Evolutionary conservation across 2,797 vertebrate genomes (phyloP), one percentile per base, ranked within the genome.

Genomic region (Miichthys miiuy): DNA sequence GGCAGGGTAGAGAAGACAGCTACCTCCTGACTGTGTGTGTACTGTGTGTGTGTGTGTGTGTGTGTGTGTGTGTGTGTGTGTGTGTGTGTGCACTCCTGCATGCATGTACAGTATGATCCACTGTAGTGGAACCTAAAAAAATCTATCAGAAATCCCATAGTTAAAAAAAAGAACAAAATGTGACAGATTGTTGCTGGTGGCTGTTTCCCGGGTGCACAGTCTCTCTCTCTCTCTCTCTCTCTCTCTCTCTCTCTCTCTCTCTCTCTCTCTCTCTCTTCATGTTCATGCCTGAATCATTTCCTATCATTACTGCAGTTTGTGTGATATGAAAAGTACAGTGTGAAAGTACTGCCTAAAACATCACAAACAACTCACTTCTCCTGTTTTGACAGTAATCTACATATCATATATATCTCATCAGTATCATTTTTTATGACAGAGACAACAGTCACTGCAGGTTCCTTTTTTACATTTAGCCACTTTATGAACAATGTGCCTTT

Each of bases 161-260:
- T 90, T 89, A 83, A 90, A 94, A 86, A 86, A 89, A 88, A 80
- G 79, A 89, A 86, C 85, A 84, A 92, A 92, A 88, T 85, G 89
- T 90, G 90, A 88, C 86, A 91, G 85, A 81, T 87, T 61, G 73
- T 68, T 70, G 85, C 80, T 86, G 75, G 73, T 92, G 90, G 88
- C 86, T 83, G 79, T 87, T 91, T 88, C 70, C 75, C 38, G 12
- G 52, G 14, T 63, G 46, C 63, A 69, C 46, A 6, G 50, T 42
- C 21, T 27, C 21, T 25, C 54, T 18, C 54, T 17, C 55, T 56
- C 54, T 67, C 62, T 68, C 48, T 41, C 27, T 41, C 30, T 11
- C 27, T 25, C 25, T 27, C 14, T 5, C n/a, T 25, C 11, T 25
- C 54, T 18, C 25, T 17, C 25, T 56, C 54, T 67, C 25, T 17